A percentile compares a stretch with the other conserved stretches of the same genome.
These are phyloP conservation scores for Episyrphus balteatus DNA, from an alignment of 1,140 invertebrate species.

Conservation along the genomic window DNA sequence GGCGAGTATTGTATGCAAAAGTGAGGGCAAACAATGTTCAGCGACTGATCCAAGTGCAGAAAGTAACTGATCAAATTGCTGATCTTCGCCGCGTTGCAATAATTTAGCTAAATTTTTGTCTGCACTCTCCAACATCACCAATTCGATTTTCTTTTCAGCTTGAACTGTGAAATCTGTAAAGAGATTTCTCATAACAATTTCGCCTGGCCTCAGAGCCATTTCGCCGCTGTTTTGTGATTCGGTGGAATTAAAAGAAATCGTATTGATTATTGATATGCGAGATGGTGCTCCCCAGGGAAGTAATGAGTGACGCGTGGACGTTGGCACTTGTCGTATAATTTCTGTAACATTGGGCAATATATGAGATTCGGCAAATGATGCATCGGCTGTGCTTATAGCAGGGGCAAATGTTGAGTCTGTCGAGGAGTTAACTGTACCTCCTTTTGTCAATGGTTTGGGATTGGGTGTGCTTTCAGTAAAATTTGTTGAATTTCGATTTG, in stretches of 20 bases:
- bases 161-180: constrained; percentile 90
- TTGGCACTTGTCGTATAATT: no score
- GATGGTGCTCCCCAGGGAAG: constrained; percentile 33
- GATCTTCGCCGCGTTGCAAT: constrained; percentile 88
- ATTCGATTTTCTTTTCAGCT: constrained; percentile 90
- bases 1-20: constrained; percentile 83
- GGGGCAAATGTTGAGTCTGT: no score
- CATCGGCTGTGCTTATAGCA: no score
- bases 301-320: constrained; percentile 24
- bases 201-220: constrained; percentile 59
- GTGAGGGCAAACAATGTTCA: constrained; percentile 93
- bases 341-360: no score
- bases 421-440: no score
- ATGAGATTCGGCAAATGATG: no score
- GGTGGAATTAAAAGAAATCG: constrained; percentile 13
- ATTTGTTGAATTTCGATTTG: background rate
- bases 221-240: constrained; percentile 10
- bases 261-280: constrained; percentile 30
- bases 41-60: constrained; percentile 85
- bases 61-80: constrained; percentile 90
- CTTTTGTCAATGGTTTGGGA: no score
- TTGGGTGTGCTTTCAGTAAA: no score
- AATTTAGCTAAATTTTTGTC: constrained; percentile 87
- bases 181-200: constrained; percentile 87
- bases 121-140: constrained; percentile 79